Evolutionary conservation across 2,113 vertebrate genomes (phyloP).

Genomic region (Anolis carolinensis): DNA sequence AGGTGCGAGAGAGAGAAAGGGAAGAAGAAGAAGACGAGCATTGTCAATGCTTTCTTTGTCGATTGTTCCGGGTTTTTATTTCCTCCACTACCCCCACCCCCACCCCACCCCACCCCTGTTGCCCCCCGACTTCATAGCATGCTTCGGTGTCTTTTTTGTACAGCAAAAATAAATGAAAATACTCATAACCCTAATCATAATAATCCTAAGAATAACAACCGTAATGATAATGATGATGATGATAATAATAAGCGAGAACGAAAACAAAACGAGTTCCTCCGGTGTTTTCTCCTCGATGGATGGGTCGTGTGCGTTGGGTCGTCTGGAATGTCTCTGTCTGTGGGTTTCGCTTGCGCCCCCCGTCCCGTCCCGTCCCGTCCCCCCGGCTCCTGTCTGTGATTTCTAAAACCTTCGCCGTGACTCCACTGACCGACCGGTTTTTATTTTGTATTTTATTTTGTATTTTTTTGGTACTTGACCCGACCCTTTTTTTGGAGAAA

Average conservation of each 20-base stretch:
- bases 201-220: background rate
- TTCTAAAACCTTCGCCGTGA: slow-evolving; percentile 90
- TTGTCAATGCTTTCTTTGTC: slow-evolving; percentile 17
- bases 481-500: slow-evolving; percentile 89
- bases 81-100: slow-evolving; percentile 65
- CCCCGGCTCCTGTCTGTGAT: slow-evolving; percentile 78
- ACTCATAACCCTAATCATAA: no score
- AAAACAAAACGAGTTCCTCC: slow-evolving; percentile 56
- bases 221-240: no score
- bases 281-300: slow-evolving; percentile 41
- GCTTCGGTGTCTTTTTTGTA: slow-evolving; percentile 93
- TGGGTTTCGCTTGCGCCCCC: slow-evolving; percentile 59
- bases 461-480: slow-evolving; percentile 86
- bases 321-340: slow-evolving; percentile 70
- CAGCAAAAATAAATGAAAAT: slow-evolving; percentile 66
- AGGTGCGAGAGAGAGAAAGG: no score
- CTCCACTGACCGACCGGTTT: slow-evolving; percentile 74
- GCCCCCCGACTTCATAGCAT: slow-evolving; percentile 82
- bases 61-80: slow-evolving; percentile 58
- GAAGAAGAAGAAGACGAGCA: background rate
- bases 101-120: background rate
- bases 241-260: slow-evolving; percentile 65
- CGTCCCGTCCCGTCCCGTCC: background rate
- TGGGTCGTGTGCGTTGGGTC: slow-evolving; percentile 62
- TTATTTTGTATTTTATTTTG: slow-evolving; percentile 8